These are phyloP conservation scores for Gambusia yucatana DNA, from an alignment of 2,797 vertebrate genomes.

Conservation along the genomic window DNA sequence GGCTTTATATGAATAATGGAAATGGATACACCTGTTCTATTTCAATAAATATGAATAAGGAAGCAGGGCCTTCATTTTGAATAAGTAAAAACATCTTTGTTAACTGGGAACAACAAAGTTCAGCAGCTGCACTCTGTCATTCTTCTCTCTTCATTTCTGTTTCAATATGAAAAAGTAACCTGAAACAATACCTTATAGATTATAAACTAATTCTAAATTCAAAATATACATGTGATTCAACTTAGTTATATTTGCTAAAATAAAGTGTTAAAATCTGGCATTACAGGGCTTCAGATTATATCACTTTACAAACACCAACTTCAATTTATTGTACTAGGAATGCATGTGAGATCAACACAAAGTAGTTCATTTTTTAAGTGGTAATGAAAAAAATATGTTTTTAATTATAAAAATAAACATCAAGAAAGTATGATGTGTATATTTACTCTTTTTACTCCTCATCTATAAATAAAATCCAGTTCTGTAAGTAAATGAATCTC, in stretches of 20 bases:
- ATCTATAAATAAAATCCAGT: background rate
- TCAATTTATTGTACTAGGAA: too few species aligned
- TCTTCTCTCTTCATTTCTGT: constrained; percentile 28
- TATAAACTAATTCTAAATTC: background rate
- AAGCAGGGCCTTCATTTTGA: background rate
- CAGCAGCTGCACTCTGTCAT: constrained; percentile 54
- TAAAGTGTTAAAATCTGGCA: background rate
- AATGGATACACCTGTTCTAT: constrained; percentile 1
- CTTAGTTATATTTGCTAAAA: background rate
- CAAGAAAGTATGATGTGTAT: background rate
- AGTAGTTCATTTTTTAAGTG: background rate
- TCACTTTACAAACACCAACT: background rate
- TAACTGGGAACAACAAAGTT: constrained; percentile 17
- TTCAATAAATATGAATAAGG: constrained; percentile 13
- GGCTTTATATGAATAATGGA: constrained; percentile 46
- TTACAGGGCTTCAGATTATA: background rate
- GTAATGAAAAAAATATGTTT: background rate
- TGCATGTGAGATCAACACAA: background rate
- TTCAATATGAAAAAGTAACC: constrained; percentile 23
- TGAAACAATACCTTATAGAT: constrained; percentile 3
- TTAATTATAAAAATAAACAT: background rate
- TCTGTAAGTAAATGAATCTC: background rate
- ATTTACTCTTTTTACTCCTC: background rate
- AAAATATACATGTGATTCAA: background rate
- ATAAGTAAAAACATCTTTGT: constrained; percentile 29